These are phyloP conservation scores for Acanthosoma haemorrhoidale DNA, from an alignment of 2,888 invertebrate species.

Conservation along the genomic window DNA sequence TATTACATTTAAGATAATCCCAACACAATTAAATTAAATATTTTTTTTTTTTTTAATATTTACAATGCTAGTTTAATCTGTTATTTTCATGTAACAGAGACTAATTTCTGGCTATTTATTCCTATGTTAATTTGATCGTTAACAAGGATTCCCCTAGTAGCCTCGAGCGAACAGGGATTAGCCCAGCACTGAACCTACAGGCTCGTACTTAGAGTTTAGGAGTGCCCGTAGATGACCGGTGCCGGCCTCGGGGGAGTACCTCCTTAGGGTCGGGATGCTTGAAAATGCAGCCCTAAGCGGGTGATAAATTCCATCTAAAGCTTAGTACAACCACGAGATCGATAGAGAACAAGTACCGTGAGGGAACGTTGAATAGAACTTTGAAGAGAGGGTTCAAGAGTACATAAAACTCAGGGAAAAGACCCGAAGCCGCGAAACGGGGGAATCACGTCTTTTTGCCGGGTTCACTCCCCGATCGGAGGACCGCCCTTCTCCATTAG, in stretches of 20 bases:
- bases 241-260: slow-evolving; percentile 41
- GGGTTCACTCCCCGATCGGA: not conserved
- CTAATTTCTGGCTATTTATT: too few relatives aligned
- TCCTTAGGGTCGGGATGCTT: slow-evolving; percentile 55
- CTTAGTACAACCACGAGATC: slow-evolving; percentile 64
- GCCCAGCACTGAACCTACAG: too few relatives aligned
- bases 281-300: slow-evolving; percentile 58
- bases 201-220: too few relatives aligned
- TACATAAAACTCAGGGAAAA: slow-evolving; percentile 49
- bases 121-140: too few relatives aligned
- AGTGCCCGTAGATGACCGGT: slow-evolving; percentile 44
- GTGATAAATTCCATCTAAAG: slow-evolving; percentile 57
- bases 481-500: slow-evolving; percentile 30
- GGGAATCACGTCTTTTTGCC: slow-evolving; percentile 43
- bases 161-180: too few relatives aligned
- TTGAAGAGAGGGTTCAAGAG: slow-evolving; percentile 57
- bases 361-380: slow-evolving; percentile 68
- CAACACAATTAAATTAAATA: too few relatives aligned
- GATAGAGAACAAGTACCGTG: too few relatives aligned
- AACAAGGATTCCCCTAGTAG: too few relatives aligned
- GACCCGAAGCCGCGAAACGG: slow-evolving; percentile 42
- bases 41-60: too few relatives aligned
- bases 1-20: too few relatives aligned
- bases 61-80: too few relatives aligned
- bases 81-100: too few relatives aligned